Base-by-base conservation (phyloP, 2,113 vertebrate genomes). In the Mobula hypostoma region DNA sequence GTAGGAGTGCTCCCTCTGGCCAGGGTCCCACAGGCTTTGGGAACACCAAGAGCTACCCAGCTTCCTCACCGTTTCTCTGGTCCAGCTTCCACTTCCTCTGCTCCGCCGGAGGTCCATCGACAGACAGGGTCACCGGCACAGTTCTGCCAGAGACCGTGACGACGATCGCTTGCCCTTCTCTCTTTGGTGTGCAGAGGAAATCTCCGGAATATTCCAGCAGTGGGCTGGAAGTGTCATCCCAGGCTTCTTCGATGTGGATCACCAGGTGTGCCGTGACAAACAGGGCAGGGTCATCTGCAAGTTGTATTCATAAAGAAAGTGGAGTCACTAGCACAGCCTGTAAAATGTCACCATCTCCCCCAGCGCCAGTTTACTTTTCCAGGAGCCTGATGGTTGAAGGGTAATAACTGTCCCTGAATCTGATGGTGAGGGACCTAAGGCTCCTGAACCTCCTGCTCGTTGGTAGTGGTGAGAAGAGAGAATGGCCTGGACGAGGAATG, bases 121-220 rank as follows among this genome's bases (percentile, higher is more conserved):
- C 96, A 0, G 97, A 96, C 95, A 98, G 98, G 94, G 96, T 97
- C 63, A 98, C 97, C 5, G 97, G 95, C 14, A 96, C 97, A 96
- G 0, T 96, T 96, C 94, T 97, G 97, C 29, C 14, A 32, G 95
- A 95, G 0, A 97, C 98, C 6, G 96, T 96, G 95, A 98, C 95
- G 36, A 98, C 94, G 94, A 98, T 95, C 0, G 97, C 97, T 66
- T 98, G 97, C 70, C 96, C 96, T 94, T 97, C 96, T 95, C 96
- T 97, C 94, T 96, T 97, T 82, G 97, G 97, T 0, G 97, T 98
- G 94, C 98, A 98, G 95, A 98, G 96, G 95, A 97, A 97, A 48
- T 21, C 94, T 78, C 36, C 17, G 21, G 70, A 93, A 72, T 74
- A 27, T 74, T 27, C 32, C 91, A 88, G 80, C 58, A 88, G 3